Conservation (phyloP, 1,140 invertebrate genomes). For the Ephestia elutella region DNA sequence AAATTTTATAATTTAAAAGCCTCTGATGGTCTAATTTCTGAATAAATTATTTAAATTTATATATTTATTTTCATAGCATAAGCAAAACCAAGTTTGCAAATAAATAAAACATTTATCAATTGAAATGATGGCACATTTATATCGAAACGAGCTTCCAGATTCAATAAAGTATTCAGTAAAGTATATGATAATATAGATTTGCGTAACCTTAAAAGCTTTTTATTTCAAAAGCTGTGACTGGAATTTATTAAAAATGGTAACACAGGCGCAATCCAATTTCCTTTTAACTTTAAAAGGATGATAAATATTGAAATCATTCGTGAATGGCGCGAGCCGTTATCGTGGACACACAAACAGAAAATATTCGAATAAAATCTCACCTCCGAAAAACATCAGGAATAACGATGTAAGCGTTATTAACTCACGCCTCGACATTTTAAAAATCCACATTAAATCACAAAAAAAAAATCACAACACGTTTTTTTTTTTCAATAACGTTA, state of each 20-base stretch:
- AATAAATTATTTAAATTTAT: too few relatives aligned
- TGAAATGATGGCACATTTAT: too few relatives aligned
- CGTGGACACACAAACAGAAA: conserved; percentile 2
- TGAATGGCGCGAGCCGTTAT: neutral
- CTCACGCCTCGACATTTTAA: conserved; percentile 18
- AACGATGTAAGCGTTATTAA: conserved; percentile 16
- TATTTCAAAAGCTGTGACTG: neutral
- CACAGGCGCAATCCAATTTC: conserved; percentile 9
- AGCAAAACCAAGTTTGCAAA: too few relatives aligned
- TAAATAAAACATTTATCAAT: too few relatives aligned
- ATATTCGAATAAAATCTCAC: conserved; percentile 20
- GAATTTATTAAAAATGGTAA: conserved; percentile 7
- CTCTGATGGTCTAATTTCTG: too few relatives aligned
- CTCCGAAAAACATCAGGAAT: conserved; percentile 21
- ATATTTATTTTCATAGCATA: too few relatives aligned
- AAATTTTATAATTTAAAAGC: too few relatives aligned
- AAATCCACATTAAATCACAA: conserved; percentile 10
- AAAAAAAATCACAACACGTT: conserved; percentile 11
- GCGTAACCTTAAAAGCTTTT: neutral
- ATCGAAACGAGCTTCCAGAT: too few relatives aligned
- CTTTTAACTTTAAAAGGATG: conserved; percentile 8
- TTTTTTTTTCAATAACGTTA: conserved; percentile 7
- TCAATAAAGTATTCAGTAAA: too few relatives aligned
- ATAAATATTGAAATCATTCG: conserved; percentile 11
- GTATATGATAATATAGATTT: neutral